A percentile compares a stretch with the other conserved stretches of the same genome.
These are phyloP conservation scores for Nyctibius bracteatus DNA, from an alignment of 2,113 vertebrate species.

Conservation along the genomic window DNA sequence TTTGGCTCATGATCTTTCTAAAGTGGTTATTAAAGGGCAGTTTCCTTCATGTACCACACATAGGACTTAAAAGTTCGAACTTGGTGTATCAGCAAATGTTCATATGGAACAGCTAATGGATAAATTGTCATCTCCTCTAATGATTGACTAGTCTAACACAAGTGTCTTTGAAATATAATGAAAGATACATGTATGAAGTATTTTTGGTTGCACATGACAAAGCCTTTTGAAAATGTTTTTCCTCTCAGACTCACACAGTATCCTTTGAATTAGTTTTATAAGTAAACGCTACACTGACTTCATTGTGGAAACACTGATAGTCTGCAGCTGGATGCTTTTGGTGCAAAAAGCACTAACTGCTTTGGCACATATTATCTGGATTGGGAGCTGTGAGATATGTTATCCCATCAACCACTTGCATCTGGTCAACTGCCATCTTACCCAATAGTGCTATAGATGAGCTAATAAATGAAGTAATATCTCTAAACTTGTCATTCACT, in stretches of 20 bases:
- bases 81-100: background rate
- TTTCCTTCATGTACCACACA: rapidly evolving
- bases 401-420: background rate
- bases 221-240: background rate
- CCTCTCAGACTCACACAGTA: background rate
- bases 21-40: background rate
- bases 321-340: background rate
- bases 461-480: background rate
- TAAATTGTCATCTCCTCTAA: background rate
- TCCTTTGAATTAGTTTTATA: background rate
- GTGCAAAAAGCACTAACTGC: background rate
- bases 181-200: background rate
- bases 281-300: background rate
- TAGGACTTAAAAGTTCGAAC: background rate
- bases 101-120: background rate
- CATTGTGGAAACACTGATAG: background rate
- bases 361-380: background rate
- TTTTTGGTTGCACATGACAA: background rate
- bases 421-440: background rate
- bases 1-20: background rate
- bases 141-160: background rate
- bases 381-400: background rate
- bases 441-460: background rate
- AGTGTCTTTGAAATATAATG: background rate
- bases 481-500: background rate